Percentiles rank a stretch among this genome's conserved stretches.
Evolutionary conservation across 2,888 invertebrate genomes (phyloP).

Genomic region (Eristalis arbustorum): DNA sequence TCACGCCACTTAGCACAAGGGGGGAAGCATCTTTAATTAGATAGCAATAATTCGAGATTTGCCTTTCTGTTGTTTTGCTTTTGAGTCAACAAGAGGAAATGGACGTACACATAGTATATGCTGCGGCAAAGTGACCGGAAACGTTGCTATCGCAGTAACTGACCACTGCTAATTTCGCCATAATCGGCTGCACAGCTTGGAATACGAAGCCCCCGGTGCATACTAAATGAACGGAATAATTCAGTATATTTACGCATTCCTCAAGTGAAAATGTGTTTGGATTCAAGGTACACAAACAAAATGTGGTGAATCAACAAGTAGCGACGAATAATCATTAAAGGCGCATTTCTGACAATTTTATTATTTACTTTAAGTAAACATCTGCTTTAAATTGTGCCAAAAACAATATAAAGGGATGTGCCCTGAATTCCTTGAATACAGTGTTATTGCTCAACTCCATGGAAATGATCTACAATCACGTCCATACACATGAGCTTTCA

Average conservation of each 20-base stretch:
- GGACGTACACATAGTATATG: too few relatives aligned
- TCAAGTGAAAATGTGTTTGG: background rate
- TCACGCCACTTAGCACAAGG: background rate
- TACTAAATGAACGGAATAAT: background rate
- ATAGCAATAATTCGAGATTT: background rate
- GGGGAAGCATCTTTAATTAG: background rate
- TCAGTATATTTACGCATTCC: background rate
- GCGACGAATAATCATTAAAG: background rate
- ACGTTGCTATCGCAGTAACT: background rate
- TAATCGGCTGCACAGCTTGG: constrained; percentile 32
- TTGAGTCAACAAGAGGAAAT: too few relatives aligned
- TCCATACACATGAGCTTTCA: background rate
- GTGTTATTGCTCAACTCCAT: constrained; percentile 21
- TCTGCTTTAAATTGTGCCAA: background rate
- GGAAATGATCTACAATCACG: constrained; percentile 43
- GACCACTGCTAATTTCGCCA: constrained; percentile 56
- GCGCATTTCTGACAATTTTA: background rate
- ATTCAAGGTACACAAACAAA: background rate
- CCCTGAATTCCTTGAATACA: constrained; percentile 26
- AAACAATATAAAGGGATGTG: background rate
- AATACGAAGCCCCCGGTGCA: background rate
- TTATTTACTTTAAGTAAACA: background rate
- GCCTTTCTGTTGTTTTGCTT: background rate
- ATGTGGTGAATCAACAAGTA: background rate
- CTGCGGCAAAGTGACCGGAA: background rate